A percentile compares a stretch with the other conserved stretches of the same genome.
Evolutionary conservation across 2,888 invertebrate genomes (phyloP).

Genomic region (Sialis fuliginosa): DNA sequence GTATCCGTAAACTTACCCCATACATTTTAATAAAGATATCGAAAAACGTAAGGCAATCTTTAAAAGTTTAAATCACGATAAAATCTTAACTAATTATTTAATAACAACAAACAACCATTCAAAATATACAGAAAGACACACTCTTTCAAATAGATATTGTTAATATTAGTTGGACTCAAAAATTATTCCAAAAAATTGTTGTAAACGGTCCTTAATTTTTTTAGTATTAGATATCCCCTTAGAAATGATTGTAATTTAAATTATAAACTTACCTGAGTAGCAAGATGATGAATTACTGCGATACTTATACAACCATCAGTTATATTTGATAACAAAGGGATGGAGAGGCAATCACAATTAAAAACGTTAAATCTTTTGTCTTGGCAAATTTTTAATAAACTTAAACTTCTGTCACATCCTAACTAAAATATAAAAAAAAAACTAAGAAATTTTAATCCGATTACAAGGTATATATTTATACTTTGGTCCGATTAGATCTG

Average conservation of each 20-base stretch:
- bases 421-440: conserved; percentile 31
- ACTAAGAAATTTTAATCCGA: conserved; percentile 1
- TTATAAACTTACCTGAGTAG: conserved; percentile 39
- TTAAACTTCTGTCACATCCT: conserved; percentile 64
- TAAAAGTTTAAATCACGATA: no score
- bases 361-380: conserved; percentile 46
- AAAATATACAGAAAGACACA: background rate
- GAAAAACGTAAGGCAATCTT: background rate
- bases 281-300: conserved; percentile 92
- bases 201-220: no score
- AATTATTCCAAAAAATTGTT: no score
- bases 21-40: no score
- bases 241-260: background rate
- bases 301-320: conserved; percentile 82
- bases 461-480: no score
- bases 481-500: no score
- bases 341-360: conserved; percentile 53
- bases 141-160: background rate
- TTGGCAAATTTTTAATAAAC: conserved; percentile 45
- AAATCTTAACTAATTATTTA: no score
- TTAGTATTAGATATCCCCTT: no score
- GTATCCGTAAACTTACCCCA: no score
- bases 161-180: conserved; percentile 1
- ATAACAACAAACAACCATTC: no score
- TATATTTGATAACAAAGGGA: conserved; percentile 47